Evolutionary conservation across 2,797 vertebrate species (phyloP), one percentile per base, ranked within the genome.

Genomic region (Sardinella longiceps): DNA sequence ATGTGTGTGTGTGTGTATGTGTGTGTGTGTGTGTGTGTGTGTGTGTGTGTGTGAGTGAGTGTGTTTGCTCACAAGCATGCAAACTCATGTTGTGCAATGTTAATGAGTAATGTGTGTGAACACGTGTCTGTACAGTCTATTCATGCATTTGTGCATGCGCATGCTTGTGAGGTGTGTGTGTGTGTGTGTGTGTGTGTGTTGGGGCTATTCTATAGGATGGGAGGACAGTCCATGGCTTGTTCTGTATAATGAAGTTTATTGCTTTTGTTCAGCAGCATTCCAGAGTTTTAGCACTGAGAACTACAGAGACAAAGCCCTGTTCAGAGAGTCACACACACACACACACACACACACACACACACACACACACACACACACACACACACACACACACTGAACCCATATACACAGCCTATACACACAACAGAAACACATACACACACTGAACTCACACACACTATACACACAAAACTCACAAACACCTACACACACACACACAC

Each of bases 181-280:
- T 60, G 58, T 2, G 58, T 28, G 58, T 25, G 23, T 60, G 58
- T 60, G 58, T 28, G 58, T 60, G 58, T 28, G n/a, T 60, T 58
- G 58, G 30, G 25, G 30, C 10, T 63, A 25, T 63, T 63, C 60
- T 63, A 63, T 63, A 63, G 60, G 60, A n/a, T 11, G 10, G 28
- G 60, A 10, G 30, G 60, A 63, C 60, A 63, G 60, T 63, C 60
- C 60, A 63, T 63, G 10, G 60, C 60, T 63, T 63, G 60, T 63
- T 30, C 60, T 63, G 60, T 63, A 63, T 63, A 63, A 63, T 63
- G 60, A 63, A 63, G 60, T 63, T 63, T 63, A 63, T 63, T 63
- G 60, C 60, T 63, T 63, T 63, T 63, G 60, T 63, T 30, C 60
- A 30, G 25, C 60, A 63, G 60, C 60, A 63, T 63, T 63, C 60